Conservation (phyloP, 2,888 invertebrate genomes). For the Mythimna pallens region DNA sequence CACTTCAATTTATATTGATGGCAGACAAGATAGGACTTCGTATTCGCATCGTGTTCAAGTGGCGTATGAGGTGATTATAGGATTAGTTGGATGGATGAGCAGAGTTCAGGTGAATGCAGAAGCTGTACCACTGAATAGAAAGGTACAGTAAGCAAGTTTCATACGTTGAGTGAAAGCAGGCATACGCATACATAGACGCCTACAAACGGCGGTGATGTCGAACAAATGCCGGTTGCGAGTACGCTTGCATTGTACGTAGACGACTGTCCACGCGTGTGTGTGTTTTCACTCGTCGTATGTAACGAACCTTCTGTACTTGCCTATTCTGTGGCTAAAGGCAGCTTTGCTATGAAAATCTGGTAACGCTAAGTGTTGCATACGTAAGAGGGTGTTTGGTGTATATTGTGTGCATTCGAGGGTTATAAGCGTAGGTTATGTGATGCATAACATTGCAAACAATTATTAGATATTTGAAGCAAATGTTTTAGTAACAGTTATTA, state of each 20-base stretch:
- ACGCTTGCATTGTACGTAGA: background rate
- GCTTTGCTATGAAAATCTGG: slow-evolving; percentile 28
- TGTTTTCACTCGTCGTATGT: background rate
- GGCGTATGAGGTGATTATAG: slow-evolving; percentile 52
- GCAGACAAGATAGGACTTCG: slow-evolving; percentile 23
- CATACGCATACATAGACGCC: background rate
- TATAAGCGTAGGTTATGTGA: slow-evolving; percentile 1
- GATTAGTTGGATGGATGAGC: slow-evolving; percentile 44
- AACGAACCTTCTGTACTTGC: slow-evolving; percentile 2
- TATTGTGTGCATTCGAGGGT: slow-evolving; percentile 17
- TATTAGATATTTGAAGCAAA: background rate
- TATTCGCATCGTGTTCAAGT: slow-evolving; percentile 39
- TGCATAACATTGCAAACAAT: background rate
- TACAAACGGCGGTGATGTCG: too few species aligned
- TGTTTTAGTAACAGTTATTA: background rate
- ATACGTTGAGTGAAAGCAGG: background rate
- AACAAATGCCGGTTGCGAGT: background rate
- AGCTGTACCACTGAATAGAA: background rate
- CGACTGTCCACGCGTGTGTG: background rate
- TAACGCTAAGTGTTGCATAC: slow-evolving; percentile 41
- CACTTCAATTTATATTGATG: slow-evolving; percentile 24
- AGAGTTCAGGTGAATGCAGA: slow-evolving; percentile 39
- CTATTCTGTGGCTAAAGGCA: background rate
- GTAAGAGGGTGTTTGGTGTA: slow-evolving; percentile 25
- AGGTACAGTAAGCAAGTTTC: slow-evolving; percentile 1